Percentiles rank a stretch among this genome's conserved stretches.
phyloP scores from a whole-genome alignment of 92 coral and sea anemone genomes.

The Scolanthus callimorphus region DNA sequence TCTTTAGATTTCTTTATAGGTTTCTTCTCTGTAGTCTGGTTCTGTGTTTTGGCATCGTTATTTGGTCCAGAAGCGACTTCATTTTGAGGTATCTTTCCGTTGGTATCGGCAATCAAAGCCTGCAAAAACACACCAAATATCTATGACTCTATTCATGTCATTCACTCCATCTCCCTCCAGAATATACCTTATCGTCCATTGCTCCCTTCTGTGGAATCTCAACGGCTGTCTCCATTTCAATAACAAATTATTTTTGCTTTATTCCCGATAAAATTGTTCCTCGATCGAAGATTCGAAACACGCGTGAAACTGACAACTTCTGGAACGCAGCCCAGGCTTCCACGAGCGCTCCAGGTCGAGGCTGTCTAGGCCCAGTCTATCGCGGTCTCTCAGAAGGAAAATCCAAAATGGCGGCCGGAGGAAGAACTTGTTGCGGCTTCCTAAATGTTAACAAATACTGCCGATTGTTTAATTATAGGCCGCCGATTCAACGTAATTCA shows the following conservation, averaged over 20 bases:
- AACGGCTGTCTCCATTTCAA: constrained; percentile 27
- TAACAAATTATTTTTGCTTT: not conserved
- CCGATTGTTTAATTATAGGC: constrained; percentile 1
- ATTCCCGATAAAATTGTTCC: constrained; percentile 4
- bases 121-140: no score
- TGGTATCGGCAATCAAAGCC: constrained; percentile 14
- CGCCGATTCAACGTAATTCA: not conserved
- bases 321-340: not conserved
- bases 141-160: no score
- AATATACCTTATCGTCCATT: constrained; percentile 10
- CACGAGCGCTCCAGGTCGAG: not conserved
- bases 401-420: constrained; percentile 59
- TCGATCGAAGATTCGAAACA: constrained; percentile 8
- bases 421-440: constrained; percentile 71
- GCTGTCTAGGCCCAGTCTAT: not conserved
- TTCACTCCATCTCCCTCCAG: no score
- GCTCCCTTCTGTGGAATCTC: constrained; percentile 9
- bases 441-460: constrained; percentile 14
- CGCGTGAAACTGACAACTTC: constrained; percentile 7
- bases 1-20: constrained; percentile 38
- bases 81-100: not conserved
- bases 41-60: not conserved
- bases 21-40: constrained; percentile 24
- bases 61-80: constrained; percentile 1
- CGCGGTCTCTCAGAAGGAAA: not conserved